phyloP scores from a whole-genome alignment of 1,140 invertebrate species.

The Scaptodrosophila lebanonensis region DNA sequence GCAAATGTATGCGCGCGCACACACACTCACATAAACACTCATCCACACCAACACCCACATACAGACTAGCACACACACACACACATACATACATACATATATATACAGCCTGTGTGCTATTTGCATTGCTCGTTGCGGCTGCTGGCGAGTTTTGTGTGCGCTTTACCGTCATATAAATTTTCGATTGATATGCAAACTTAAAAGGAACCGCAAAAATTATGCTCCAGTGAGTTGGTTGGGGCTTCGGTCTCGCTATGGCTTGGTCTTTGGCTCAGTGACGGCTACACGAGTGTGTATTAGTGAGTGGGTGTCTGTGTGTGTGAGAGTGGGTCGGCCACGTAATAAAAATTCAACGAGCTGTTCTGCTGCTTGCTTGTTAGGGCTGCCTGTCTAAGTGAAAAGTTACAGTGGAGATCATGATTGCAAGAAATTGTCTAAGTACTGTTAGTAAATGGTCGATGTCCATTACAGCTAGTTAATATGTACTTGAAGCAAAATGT shows the following conservation, averaged over 20 bases:
- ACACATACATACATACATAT: no score
- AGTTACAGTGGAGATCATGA: no score
- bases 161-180: conserved; percentile 69
- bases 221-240: conserved; percentile 68
- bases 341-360: conserved; percentile 66
- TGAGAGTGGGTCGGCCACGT: conserved; percentile 50
- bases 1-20: conserved; percentile 68
- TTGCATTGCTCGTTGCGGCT: conserved; percentile 40
- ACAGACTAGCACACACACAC: conserved; percentile 6
- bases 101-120: conserved; percentile 44
- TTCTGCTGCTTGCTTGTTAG: conserved; percentile 17
- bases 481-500: no score
- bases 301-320: conserved; percentile 11
- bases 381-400: conserved; percentile 20
- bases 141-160: conserved; percentile 19
- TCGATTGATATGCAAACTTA: conserved; percentile 77
- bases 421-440: no score
- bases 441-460: no score
- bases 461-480: no score
- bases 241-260: no score
- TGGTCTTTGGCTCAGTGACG: no score
- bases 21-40: conserved; percentile 29
- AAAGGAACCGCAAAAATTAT: conserved; percentile 76
- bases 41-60: conserved; percentile 11
- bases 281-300: background rate